A percentile compares a stretch with the other conserved stretches of the same genome.
Evolutionary conservation across 2,888 invertebrate species (phyloP).

Genomic region (Cheilosia pagana): DNA sequence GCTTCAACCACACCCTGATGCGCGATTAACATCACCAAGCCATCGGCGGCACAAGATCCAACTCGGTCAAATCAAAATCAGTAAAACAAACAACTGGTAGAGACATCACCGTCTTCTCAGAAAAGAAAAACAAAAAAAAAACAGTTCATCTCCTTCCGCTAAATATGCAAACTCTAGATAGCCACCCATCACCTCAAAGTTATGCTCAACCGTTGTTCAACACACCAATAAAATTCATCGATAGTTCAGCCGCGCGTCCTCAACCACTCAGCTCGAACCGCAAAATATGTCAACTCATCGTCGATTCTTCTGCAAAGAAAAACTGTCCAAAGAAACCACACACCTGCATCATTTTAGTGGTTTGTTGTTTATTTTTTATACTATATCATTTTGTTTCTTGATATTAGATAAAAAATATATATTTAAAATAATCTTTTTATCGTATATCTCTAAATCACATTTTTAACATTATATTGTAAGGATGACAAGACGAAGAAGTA

Average conservation of each 20-base stretch:
- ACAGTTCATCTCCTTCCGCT: constrained; percentile 61
- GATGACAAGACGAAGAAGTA: constrained; percentile 38
- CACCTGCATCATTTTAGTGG: constrained; percentile 75
- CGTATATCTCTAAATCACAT: constrained; percentile 35
- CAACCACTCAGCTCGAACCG: constrained; percentile 56
- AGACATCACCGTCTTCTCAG: constrained; percentile 9
- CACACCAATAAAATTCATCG: constrained; percentile 67
- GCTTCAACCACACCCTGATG: constrained; percentile 65
- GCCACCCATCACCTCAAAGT: constrained; percentile 72
- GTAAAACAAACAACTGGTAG: constrained; percentile 28
- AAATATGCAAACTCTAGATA: constrained; percentile 69
- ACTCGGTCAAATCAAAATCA: constrained; percentile 37
- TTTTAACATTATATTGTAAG: constrained; percentile 32
- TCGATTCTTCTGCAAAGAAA: constrained; percentile 68
- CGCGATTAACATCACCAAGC: constrained; percentile 43
- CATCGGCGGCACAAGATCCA: constrained; percentile 27
- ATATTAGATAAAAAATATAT: constrained; percentile 70
- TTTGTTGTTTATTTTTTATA: constrained; percentile 75
- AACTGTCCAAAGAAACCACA: constrained; percentile 63
- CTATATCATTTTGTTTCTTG: constrained; percentile 69
- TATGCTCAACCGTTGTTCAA: constrained; percentile 67
- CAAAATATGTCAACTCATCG: constrained; percentile 59
- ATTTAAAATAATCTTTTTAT: constrained; percentile 33
- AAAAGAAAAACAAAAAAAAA: not conserved
- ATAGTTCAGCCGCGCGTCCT: constrained; percentile 56